Evolutionary conservation across 2,888 invertebrate genomes (phyloP).

Genomic region (Mermis nigrescens): DNA sequence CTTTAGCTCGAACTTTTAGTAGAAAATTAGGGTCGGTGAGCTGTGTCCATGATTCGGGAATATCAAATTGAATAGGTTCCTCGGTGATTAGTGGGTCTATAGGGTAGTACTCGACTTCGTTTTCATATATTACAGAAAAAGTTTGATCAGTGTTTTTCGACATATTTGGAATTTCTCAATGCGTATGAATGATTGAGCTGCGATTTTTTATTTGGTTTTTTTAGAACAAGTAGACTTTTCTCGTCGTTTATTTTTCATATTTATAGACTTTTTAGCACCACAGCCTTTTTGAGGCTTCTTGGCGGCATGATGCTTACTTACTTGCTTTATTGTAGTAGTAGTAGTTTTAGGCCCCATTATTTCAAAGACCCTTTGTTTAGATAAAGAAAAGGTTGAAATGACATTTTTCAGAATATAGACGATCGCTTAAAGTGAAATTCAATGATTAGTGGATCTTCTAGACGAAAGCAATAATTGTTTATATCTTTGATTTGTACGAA

Average conservation of each 20-base stretch:
- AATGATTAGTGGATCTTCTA: background rate
- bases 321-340: background rate
- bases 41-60: background rate
- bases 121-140: background rate
- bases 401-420: too few species aligned
- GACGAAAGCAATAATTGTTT: background rate
- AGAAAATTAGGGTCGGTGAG: background rate
- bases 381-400: background rate
- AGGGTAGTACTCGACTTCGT: background rate
- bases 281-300: background rate
- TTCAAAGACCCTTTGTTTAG: background rate
- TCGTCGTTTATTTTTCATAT: background rate
- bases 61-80: background rate
- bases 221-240: too few species aligned
- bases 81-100: background rate
- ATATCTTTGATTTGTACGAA: background rate
- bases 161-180: background rate
- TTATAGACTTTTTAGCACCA: background rate
- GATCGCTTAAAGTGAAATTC: background rate
- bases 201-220: background rate
- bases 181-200: background rate
- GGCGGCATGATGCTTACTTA: background rate
- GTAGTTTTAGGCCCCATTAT: background rate
- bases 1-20: background rate
- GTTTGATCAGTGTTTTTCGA: background rate